Base-by-base conservation (phyloP, 2,797 vertebrate species). In the Hydrocynus forskahlii region DNA sequence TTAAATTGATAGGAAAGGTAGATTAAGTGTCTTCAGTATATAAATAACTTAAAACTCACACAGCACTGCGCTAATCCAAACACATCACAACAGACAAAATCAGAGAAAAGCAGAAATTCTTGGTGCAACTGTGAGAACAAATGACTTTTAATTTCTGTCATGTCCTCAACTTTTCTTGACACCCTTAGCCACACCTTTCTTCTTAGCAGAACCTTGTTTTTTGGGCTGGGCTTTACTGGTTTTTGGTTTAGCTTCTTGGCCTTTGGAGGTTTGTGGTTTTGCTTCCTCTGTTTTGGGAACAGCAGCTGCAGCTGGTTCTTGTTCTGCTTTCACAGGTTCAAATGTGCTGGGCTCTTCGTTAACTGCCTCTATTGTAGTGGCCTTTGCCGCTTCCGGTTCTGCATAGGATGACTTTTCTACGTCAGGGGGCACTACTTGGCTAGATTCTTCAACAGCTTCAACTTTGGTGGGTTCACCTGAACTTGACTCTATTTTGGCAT, bases 131-230 rank as follows among this genome's bases (percentile, higher is more conserved):
- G 63, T 14, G 23, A 29, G 35, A 52, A 62, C n/a, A 25, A 21
- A 74, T 23, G 64, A 29, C 10, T 1, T 43, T 83, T 81, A 89
- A 78, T 88, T 89, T 45, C 43, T 50, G 9, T 2, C 0, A 67
- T 54, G 1, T 62, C 88, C 81, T 90, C 92, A 82, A 23, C 2
- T 35, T 76, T 90, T 84, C 88, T 93, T 89, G 85, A 86, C 87
- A n/a, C 89, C 89, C 9, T 93, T 94, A 78, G 91, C 91, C 4
- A 88, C 80, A 12, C 66, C 76, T 80, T 92, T 92, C 76, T 92
- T 92, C 84, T 86, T 92, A 5, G 84, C 68, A 48, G 86, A 23
- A 1, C 52, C 79, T 64, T 62, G 74, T 82, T 83, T 87, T 78
- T 83, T 84, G 16, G 76, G 40, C 48, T 81, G 76, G 40, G 74